phyloP scores from a whole-genome alignment of 2,113 vertebrate genomes.

The Fukomys damarensis region DNA sequence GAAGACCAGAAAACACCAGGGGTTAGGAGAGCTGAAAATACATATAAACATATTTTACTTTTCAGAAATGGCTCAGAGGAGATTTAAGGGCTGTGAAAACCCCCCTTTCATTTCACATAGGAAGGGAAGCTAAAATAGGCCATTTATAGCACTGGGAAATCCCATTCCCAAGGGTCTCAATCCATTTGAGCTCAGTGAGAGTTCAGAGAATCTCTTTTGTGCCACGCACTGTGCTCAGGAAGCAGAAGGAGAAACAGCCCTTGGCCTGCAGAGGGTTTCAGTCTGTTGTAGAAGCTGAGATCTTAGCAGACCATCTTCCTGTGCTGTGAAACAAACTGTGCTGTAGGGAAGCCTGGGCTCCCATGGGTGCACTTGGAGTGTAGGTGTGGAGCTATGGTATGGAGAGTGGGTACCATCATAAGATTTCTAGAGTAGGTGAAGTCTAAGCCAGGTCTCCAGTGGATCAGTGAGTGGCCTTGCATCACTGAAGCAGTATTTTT shows the following conservation, averaged over 20 bases:
- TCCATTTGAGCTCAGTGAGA: not conserved
- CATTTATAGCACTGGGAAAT: constrained; percentile 67
- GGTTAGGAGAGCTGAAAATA: constrained; percentile 71
- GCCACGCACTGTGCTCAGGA: not conserved
- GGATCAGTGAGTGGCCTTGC: not conserved
- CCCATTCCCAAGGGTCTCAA: constrained; percentile 63
- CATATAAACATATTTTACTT: constrained; percentile 70
- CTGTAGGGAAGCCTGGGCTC: not conserved
- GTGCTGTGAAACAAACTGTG: not conserved
- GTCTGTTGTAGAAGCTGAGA: not conserved
- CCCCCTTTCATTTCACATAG: constrained; percentile 72
- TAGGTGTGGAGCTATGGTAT: not conserved
- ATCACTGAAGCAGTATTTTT: not conserved
- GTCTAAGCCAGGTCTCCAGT: not conserved
- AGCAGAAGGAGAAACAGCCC: not conserved
- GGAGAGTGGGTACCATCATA: not conserved
- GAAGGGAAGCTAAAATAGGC: constrained; percentile 72
- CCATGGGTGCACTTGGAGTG: not conserved
- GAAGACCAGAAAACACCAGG: constrained; percentile 69
- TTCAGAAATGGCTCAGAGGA: constrained; percentile 78
- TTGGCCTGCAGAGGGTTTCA: not conserved
- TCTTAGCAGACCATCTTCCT: not conserved
- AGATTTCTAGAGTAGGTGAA: not conserved
- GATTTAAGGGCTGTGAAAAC: constrained; percentile 74
- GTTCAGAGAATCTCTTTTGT: constrained; percentile 8